Percentiles rank a stretch among this genome's conserved stretches.
phyloP scores from a whole-genome alignment of 2,113 vertebrate genomes.

The Perognathus longimembris region DNA sequence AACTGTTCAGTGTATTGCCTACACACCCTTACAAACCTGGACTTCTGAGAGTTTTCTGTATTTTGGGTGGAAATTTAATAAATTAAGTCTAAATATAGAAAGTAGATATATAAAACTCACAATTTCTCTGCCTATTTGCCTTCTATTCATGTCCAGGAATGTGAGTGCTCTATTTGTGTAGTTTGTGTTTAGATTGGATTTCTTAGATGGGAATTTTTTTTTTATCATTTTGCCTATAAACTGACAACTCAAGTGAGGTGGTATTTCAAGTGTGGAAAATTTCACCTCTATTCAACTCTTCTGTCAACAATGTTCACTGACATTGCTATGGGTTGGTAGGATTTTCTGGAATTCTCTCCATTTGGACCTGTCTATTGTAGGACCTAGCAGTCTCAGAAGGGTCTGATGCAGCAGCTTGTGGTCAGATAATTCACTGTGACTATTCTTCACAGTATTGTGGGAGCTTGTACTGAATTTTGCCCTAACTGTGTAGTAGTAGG shows the following conservation, averaged over 20 bases:
- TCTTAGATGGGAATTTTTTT: not conserved
- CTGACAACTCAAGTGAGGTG: not conserved
- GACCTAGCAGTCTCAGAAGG: not conserved
- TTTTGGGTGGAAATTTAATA: constrained; percentile 38
- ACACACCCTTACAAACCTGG: not conserved
- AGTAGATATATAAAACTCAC: not conserved
- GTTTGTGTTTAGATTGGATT: constrained; percentile 28
- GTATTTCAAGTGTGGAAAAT: not conserved
- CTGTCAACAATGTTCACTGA: not conserved
- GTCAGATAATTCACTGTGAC: not conserved
- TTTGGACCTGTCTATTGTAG: not conserved
- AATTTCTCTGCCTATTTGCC: constrained; percentile 6
- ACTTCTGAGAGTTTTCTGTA: not conserved
- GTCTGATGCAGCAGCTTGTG: not conserved
- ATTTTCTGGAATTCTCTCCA: not conserved
- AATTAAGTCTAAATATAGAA: constrained; percentile 43
- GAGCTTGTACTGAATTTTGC: not conserved
- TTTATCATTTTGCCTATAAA: not conserved
- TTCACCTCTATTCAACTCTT: not conserved
- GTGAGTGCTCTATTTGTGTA: not conserved
- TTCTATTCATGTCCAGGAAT: constrained; percentile 2
- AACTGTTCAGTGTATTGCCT: not conserved
- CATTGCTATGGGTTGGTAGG: not conserved
- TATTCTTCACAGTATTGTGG: not conserved
- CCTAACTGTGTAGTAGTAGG: not conserved